phyloP scores from a whole-genome alignment of 1,140 invertebrate species.

The Drosophila elegans region DNA sequence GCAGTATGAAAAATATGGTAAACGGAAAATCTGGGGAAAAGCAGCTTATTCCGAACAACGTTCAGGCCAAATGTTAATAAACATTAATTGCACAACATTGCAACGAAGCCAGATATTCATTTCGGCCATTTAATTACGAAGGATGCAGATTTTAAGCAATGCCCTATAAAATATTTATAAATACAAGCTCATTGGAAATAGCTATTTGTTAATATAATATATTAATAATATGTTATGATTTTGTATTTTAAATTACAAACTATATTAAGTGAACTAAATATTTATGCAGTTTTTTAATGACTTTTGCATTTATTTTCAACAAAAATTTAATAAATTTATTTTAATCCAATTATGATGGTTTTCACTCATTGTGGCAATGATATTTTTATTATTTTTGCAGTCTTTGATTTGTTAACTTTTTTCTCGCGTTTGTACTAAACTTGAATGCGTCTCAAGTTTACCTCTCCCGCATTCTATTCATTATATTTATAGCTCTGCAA shows the following conservation, averaged over 20 bases:
- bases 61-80: constrained; percentile 66
- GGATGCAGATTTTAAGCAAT: constrained; percentile 20
- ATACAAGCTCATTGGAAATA: no score
- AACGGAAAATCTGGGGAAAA: not conserved
- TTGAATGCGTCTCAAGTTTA: constrained; percentile 9
- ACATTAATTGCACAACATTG: constrained; percentile 72
- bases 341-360: not conserved
- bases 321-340: no score
- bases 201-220: no score
- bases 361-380: not conserved
- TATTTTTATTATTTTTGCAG: no score
- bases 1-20: constrained; percentile 19
- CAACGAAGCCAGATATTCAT: constrained; percentile 21
- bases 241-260: no score
- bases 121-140: constrained; percentile 27
- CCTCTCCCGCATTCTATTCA: not conserved
- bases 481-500: not conserved
- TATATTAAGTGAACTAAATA: no score
- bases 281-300: no score
- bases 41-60: constrained; percentile 21
- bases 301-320: no score
- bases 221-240: no score
- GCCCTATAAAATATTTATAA: constrained; percentile 1
- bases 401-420: not conserved
- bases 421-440: not conserved